A percentile compares a stretch with the other conserved stretches of the same genome.
Evolutionary conservation across 2,797 vertebrate genomes (phyloP).

Genomic region (Pseudochirops corinnae): DNA sequence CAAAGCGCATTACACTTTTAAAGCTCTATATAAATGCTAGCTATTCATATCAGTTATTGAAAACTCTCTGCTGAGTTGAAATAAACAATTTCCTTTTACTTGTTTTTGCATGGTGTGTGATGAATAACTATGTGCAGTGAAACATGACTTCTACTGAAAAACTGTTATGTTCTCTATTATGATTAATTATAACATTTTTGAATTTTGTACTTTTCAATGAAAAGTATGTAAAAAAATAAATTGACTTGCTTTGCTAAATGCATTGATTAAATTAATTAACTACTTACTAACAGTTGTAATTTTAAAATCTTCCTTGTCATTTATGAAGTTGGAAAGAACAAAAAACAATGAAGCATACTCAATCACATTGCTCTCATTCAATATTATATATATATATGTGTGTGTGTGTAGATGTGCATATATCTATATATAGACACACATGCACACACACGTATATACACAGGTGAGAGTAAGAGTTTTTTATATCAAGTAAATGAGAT

Average conservation of each 20-base stretch:
- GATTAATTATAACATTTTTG: not conserved
- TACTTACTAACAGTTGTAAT: not conserved
- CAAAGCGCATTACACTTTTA: not conserved
- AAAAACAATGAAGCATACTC: not conserved
- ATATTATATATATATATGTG: not conserved
- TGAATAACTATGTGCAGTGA: not conserved
- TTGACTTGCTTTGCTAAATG: not conserved
- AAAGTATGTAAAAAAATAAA: not conserved
- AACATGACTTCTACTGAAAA: not conserved
- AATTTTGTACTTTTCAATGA: not conserved
- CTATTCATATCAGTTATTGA: not conserved
- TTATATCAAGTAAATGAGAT: not conserved
- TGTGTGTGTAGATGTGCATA: too few species aligned
- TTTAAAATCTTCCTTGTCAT: not conserved
- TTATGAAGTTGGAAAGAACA: not conserved
- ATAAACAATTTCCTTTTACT: not conserved
- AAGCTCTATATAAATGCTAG: not conserved
- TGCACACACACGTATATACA: not conserved
- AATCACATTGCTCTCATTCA: not conserved
- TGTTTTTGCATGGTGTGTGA: not conserved
- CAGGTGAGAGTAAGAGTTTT: not conserved
- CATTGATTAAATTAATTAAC: not conserved
- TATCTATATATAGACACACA: too few species aligned
- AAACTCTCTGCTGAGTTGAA: not conserved
- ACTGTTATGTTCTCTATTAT: not conserved